These are phyloP conservation scores for Carposina sasakii DNA, from an alignment of 1,140 invertebrate species.

Conservation along the genomic window DNA sequence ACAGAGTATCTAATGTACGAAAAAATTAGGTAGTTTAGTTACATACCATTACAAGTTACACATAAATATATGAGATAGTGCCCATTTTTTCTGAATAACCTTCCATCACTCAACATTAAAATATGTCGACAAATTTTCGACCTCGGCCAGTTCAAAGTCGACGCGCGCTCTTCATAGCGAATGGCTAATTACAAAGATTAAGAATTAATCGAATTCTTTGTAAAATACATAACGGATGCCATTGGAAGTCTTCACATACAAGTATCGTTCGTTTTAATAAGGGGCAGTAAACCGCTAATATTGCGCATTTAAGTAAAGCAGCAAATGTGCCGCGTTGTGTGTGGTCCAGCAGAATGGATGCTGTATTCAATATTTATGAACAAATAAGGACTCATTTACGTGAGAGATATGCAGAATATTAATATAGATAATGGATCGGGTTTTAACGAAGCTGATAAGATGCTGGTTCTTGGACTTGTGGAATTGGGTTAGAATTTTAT, in stretches of 20 bases:
- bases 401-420: constrained; percentile 33
- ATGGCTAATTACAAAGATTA: constrained; percentile 47
- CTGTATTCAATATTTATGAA: constrained; percentile 62
- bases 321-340: constrained; percentile 46
- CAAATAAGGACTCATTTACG: constrained; percentile 45
- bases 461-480: too few relatives aligned
- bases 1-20: too few relatives aligned
- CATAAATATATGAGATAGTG: too few relatives aligned
- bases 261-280: constrained; percentile 28
- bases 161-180: constrained; percentile 26
- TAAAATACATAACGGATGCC: constrained; percentile 29
- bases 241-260: constrained; percentile 37
- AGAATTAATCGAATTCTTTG: constrained; percentile 39
- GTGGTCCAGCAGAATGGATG: constrained; percentile 44
- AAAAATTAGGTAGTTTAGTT: too few relatives aligned
- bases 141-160: not conserved
- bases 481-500: too few relatives aligned
- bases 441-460: too few relatives aligned
- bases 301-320: constrained; percentile 25
- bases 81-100: too few relatives aligned
- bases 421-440: too few relatives aligned
- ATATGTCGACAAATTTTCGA: too few relatives aligned
- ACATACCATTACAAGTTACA: too few relatives aligned
- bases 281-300: constrained; percentile 41
- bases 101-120: too few relatives aligned